These are phyloP conservation scores for Dinocampus coccinellae DNA, from an alignment of 2,888 invertebrate genomes.

Conservation along the genomic window DNA sequence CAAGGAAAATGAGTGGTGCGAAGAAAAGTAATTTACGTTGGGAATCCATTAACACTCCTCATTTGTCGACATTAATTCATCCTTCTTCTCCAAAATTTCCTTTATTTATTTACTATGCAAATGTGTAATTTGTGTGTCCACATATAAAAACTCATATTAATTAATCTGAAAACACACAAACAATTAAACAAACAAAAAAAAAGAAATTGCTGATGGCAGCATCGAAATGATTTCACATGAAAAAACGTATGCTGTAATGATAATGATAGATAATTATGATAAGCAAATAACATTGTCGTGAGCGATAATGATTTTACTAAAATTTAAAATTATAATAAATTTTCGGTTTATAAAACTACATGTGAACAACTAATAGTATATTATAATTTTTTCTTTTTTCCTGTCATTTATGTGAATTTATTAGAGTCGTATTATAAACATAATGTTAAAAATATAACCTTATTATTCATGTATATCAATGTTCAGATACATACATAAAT, in stretches of 20 bases:
- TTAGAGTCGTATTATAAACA: no score
- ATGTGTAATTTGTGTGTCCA: not conserved
- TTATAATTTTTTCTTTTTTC: no score
- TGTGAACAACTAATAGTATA: no score
- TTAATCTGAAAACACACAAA: not conserved
- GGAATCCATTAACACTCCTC: not conserved
- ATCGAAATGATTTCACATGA: not conserved
- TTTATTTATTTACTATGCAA: not conserved
- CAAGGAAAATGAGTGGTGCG: constrained; percentile 96
- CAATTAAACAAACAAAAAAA: no score
- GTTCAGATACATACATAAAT: no score
- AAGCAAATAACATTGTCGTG: not conserved
- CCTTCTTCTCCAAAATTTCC: not conserved
- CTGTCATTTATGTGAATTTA: no score
- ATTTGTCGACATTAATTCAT: not conserved
- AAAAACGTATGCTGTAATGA: not conserved
- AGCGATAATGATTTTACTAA: not conserved
- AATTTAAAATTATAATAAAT: constrained; percentile 14
- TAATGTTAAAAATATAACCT: no score
- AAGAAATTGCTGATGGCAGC: not conserved
- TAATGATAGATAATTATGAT: not conserved
- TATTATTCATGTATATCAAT: no score
- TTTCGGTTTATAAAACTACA: not conserved
- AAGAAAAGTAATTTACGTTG: constrained; percentile 79
- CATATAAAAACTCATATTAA: no score